These are phyloP conservation scores for Oreochromis niloticus DNA, from an alignment of 2,113 vertebrate species.

Conservation along the genomic window DNA sequence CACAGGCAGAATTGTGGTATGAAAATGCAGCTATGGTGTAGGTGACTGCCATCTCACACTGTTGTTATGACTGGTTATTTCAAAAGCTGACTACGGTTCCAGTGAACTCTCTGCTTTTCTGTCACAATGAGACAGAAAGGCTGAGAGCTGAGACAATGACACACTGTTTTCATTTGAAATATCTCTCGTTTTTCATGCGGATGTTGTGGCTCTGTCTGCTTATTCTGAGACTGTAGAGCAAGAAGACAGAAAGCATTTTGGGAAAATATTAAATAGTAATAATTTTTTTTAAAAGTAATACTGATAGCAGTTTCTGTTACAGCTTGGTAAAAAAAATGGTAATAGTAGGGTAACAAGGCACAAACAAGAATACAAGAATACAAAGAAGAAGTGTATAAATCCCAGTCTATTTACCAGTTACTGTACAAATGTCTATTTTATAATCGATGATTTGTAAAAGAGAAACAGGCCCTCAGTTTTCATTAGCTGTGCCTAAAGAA, in stretches of 20 bases:
- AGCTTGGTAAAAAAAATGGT: fast-evolving
- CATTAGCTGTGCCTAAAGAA: no score
- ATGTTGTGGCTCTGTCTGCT: background rate
- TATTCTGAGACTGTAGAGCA: background rate
- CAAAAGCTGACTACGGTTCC: background rate
- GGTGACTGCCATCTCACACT: background rate
- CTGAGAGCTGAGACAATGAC: background rate
- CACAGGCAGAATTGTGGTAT: background rate
- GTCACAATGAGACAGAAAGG: background rate
- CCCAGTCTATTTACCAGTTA: no score
- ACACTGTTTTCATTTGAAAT: background rate
- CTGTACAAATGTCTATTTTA: no score
- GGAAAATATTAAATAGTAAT: background rate
- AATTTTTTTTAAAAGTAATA: fast-evolving
- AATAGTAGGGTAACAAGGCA: background rate
- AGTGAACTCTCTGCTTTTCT: background rate
- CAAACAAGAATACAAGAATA: background rate
- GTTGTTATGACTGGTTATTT: background rate
- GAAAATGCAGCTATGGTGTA: background rate
- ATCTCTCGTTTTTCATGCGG: background rate
- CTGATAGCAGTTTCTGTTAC: background rate
- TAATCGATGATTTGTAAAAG: no score
- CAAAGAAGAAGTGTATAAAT: no score
- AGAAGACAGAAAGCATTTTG: background rate
- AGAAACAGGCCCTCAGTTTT: no score